Conservation (phyloP, 2,888 invertebrate genomes). For the Lasioglossum leucozonium region DNA sequence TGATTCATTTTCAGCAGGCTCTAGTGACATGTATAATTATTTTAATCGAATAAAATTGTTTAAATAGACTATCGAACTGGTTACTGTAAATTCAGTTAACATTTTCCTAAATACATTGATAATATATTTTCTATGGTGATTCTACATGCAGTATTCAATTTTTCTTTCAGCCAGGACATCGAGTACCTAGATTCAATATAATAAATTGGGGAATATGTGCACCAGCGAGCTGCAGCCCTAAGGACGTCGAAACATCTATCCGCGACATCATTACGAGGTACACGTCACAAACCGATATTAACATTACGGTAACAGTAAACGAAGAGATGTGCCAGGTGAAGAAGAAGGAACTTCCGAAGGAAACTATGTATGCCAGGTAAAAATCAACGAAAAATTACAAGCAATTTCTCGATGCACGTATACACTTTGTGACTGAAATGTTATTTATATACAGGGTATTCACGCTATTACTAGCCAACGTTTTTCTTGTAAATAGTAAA, state of each 20-base stretch:
- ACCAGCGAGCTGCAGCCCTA: constrained; percentile 87
- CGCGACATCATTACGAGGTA: constrained; percentile 85
- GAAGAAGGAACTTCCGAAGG: constrained; percentile 82
- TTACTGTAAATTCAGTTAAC: background rate
- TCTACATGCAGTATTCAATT: background rate
- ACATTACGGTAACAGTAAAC: constrained; percentile 87
- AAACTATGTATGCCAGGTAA: constrained; percentile 86
- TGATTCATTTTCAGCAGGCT: background rate
- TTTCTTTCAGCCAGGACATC: constrained; percentile 88
- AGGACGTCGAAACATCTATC: constrained; percentile 87
- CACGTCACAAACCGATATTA: constrained; percentile 86
- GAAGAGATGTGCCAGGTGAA: constrained; percentile 87
- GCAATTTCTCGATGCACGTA: background rate
- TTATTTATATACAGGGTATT: no score
- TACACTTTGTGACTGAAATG: no score
- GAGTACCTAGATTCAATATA: constrained; percentile 88
- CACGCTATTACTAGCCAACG: no score
- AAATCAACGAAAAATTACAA: background rate
- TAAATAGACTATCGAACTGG: background rate
- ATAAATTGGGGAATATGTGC: constrained; percentile 90
- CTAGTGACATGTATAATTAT: background rate
- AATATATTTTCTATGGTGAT: no score
- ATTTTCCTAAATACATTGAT: background rate
- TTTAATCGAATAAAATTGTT: background rate
- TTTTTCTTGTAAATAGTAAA: no score